Conservation (phyloP, 2,888 invertebrate genomes). For the Herminia tarsipennalis region DNA sequence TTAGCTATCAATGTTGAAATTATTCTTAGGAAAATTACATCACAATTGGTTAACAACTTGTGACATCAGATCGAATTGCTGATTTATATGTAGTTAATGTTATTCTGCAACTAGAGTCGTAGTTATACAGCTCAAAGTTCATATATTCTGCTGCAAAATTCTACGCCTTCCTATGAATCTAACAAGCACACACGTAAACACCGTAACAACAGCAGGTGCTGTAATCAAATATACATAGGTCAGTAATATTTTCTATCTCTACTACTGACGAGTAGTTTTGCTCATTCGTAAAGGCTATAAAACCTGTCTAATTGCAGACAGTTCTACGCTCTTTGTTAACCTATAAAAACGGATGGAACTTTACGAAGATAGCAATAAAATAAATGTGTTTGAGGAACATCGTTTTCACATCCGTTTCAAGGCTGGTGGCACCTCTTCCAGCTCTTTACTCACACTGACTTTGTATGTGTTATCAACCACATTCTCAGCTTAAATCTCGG, state of each 20-base stretch:
- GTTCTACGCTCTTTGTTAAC: slow-evolving; percentile 16
- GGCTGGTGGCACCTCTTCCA: slow-evolving; percentile 14
- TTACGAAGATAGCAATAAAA: slow-evolving; percentile 57
- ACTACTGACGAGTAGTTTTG: slow-evolving; percentile 2
- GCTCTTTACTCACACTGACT: slow-evolving; percentile 28
- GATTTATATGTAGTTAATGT: too few relatives aligned
- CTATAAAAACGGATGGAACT: slow-evolving; percentile 41
- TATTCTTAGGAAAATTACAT: too few relatives aligned
- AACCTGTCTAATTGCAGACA: slow-evolving; percentile 34
- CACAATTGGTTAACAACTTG: too few relatives aligned
- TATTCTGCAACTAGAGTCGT: too few relatives aligned
- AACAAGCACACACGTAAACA: too few relatives aligned
- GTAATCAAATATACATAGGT: not conserved
- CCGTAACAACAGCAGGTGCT: too few relatives aligned
- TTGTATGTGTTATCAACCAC: slow-evolving; percentile 28
- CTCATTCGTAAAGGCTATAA: slow-evolving; percentile 18
- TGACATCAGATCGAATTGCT: too few relatives aligned
- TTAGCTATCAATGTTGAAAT: too few relatives aligned
- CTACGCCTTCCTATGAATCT: too few relatives aligned
- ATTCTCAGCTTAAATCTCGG: slow-evolving; percentile 21
- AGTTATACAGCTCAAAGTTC: too few relatives aligned
- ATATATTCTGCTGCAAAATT: too few relatives aligned
- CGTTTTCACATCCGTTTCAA: slow-evolving; percentile 59
- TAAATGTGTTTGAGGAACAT: slow-evolving; percentile 59
- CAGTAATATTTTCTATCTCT: not conserved